A percentile compares a stretch with the other conserved stretches of the same genome.
phyloP scores from a whole-genome alignment of 2,113 vertebrate species.

The Hymenochirus boettgeri region DNA sequence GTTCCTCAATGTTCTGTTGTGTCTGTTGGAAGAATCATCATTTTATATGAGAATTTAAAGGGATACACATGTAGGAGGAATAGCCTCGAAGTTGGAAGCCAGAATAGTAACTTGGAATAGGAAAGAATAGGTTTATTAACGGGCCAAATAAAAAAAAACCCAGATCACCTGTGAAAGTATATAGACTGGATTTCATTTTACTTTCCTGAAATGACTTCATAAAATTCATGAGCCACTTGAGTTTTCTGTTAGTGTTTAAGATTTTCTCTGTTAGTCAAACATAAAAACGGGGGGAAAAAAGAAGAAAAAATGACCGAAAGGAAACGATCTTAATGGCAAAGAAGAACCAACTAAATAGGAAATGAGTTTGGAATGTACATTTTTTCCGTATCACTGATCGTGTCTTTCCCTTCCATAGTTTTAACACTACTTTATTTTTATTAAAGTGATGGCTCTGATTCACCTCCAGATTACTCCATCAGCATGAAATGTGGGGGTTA shows the following conservation, averaged over 20 bases:
- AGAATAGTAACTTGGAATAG: neutral
- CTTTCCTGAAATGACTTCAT: neutral
- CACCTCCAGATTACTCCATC: conserved; percentile 36
- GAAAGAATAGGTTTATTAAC: neutral
- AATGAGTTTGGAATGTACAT: conserved; percentile 26
- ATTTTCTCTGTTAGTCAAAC: conserved; percentile 4
- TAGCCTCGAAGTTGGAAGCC: neutral
- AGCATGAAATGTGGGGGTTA: conserved; percentile 37
- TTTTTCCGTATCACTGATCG: conserved; percentile 34
- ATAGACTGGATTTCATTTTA: neutral
- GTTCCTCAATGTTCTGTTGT: too few relatives aligned
- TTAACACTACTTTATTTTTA: conserved; percentile 31
- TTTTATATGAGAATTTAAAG: too few relatives aligned
- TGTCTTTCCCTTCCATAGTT: conserved; percentile 33
- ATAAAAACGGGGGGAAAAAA: neutral
- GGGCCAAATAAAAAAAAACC: neutral
- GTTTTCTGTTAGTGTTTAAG: neutral
- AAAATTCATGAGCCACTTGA: neutral
- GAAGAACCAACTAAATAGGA: conserved; percentile 25
- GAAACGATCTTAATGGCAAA: conserved; percentile 13
- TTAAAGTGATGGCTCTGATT: conserved; percentile 33
- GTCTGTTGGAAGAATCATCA: too few relatives aligned
- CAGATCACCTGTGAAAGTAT: conserved; percentile 1
- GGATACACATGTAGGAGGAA: neutral
- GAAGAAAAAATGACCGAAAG: neutral